These are phyloP conservation scores for Melopsittacus undulatus DNA, from an alignment of 2,797 vertebrate genomes.

Conservation along the genomic window DNA sequence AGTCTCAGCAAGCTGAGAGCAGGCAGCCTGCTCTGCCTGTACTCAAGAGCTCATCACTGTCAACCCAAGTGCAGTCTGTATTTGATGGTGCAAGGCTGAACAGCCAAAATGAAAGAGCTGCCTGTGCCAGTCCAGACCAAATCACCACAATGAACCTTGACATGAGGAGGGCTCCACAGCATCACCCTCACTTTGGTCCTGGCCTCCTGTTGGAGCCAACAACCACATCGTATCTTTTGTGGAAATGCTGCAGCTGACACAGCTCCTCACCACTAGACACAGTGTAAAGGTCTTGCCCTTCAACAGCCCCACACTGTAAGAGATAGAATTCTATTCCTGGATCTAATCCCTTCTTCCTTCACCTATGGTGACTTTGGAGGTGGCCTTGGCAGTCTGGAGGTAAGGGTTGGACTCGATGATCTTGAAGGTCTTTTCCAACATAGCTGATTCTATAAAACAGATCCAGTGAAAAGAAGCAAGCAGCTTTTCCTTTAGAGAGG, in stretches of 20 bases:
- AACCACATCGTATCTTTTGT: not conserved
- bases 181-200: not conserved
- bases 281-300: not conserved
- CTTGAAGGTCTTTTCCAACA: not conserved
- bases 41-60: not conserved
- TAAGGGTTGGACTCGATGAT: not conserved
- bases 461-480: not conserved
- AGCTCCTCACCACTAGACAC: not conserved
- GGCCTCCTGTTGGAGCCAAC: not conserved
- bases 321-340: not conserved
- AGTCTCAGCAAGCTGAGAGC: not conserved
- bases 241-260: not conserved
- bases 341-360: not conserved
- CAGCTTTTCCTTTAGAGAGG: not conserved
- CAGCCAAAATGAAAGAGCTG: not conserved
- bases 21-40: not conserved
- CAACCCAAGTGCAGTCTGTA: not conserved
- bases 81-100: not conserved
- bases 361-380: not conserved
- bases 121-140: not conserved
- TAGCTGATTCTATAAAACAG: not conserved
- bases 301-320: not conserved
- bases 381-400: not conserved
- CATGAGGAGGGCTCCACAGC: rapidly evolving
- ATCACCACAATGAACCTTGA: not conserved